Conservation (phyloP, 2,888 invertebrate species). For the Brenthis ino region DNA sequence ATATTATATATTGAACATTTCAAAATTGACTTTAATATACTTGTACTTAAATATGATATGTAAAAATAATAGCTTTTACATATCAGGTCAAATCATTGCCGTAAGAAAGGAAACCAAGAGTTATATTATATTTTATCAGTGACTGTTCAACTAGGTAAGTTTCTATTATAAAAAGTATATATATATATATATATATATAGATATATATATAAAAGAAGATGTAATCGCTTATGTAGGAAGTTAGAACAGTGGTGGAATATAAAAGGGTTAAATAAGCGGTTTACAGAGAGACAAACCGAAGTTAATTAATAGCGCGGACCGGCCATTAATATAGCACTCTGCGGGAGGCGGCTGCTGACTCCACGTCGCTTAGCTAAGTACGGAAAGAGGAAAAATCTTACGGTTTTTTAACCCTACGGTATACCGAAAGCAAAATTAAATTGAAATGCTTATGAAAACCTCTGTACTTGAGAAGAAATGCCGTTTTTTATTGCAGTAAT, state of each 20-base stretch:
- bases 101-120: no score
- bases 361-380: constrained; percentile 8
- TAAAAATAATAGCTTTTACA: no score
- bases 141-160: background rate
- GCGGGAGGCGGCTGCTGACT: constrained; percentile 47
- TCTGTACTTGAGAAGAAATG: no score
- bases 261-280: constrained; percentile 37
- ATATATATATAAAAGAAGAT: background rate
- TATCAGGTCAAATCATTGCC: no score
- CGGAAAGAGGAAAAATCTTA: background rate
- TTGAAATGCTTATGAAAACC: background rate
- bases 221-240: constrained; percentile 22
- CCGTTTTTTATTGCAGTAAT: no score
- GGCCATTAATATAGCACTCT: constrained; percentile 57
- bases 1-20: no score
- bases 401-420: no score
- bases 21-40: no score
- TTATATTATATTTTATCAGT: no score
- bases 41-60: no score
- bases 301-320: constrained; percentile 58
- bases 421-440: no score
- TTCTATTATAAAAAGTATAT: background rate
- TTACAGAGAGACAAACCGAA: constrained; percentile 46
- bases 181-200: no score
- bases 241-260: constrained; percentile 27